Percentiles rank a stretch among this genome's conserved stretches.
Conservation (phyloP, 2,888 invertebrate genomes). For the Pycnomerus fuliginosus region DNA sequence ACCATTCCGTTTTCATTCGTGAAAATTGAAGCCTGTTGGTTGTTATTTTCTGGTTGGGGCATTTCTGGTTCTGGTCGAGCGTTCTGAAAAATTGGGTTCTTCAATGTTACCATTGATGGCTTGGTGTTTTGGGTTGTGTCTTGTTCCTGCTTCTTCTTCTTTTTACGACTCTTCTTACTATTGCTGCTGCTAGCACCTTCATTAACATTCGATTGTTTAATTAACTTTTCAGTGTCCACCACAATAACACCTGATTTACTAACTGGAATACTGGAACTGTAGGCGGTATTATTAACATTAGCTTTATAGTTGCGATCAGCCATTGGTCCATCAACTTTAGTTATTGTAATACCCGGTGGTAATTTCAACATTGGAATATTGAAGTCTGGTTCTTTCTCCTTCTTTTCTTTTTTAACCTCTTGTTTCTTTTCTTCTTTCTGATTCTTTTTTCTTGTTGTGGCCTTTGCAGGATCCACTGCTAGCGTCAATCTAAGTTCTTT, state of each 20-base stretch:
- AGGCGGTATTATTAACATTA: constrained; percentile 30
- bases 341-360: constrained; percentile 53
- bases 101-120: constrained; percentile 66
- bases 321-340: constrained; percentile 54
- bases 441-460: constrained; percentile 14
- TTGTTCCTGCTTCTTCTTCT: constrained; percentile 52
- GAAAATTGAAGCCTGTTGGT: constrained; percentile 65
- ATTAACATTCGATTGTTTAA: constrained; percentile 34
- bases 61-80: constrained; percentile 50
- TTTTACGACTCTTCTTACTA: constrained; percentile 49
- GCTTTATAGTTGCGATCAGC: constrained; percentile 42
- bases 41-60: neutral
- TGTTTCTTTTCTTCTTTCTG: constrained; percentile 20
- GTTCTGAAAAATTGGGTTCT: constrained; percentile 75
- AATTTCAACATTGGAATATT: constrained; percentile 47
- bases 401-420: constrained; percentile 25
- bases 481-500: constrained; percentile 46
- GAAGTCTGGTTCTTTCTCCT: constrained; percentile 34
- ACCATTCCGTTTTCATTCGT: constrained; percentile 79
- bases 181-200: constrained; percentile 1
- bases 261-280: constrained; percentile 33
- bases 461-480: constrained; percentile 31
- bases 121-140: neutral
- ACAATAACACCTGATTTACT: constrained; percentile 61
- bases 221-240: constrained; percentile 61